These are phyloP conservation scores for Temnothorax unifasciatus DNA, from an alignment of 2,888 invertebrate species.

Conservation along the genomic window DNA sequence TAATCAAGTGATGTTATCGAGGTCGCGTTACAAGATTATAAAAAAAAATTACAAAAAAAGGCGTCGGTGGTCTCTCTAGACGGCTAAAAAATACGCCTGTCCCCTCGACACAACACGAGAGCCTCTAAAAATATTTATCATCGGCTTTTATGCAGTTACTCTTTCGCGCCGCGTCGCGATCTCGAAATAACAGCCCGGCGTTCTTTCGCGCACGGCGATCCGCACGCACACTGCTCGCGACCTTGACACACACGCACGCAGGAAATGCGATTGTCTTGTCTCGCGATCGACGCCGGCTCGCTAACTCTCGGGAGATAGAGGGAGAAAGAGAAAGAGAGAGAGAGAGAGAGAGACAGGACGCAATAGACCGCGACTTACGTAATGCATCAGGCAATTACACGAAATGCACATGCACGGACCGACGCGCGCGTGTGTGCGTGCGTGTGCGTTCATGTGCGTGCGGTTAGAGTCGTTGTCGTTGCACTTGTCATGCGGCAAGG, in stretches of 20 bases:
- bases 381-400: slow-evolving; percentile 69
- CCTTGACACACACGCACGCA: slow-evolving; percentile 72
- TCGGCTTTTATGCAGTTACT: slow-evolving; percentile 45
- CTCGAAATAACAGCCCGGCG: slow-evolving; percentile 38
- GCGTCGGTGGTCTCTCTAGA: not conserved
- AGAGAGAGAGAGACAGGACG: slow-evolving; percentile 69
- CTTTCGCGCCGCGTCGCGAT: slow-evolving; percentile 27
- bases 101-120: not conserved
- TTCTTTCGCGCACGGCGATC: not conserved
- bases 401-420: slow-evolving; percentile 62
- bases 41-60: not conserved
- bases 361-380: slow-evolving; percentile 66
- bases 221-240: slow-evolving; percentile 55
- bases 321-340: slow-evolving; percentile 61
- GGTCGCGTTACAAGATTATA: slow-evolving; percentile 9
- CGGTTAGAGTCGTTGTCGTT: slow-evolving; percentile 5
- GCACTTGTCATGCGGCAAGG: slow-evolving; percentile 35
- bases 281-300: slow-evolving; percentile 55
- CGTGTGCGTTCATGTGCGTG: not conserved
- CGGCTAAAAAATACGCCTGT: not conserved
- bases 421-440: slow-evolving; percentile 15
- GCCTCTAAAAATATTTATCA: slow-evolving; percentile 51
- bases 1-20: slow-evolving; percentile 14
- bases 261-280: slow-evolving; percentile 72
- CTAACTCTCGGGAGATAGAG: slow-evolving; percentile 32